A percentile compares a stretch with the other conserved stretches of the same genome.
Evolutionary conservation across 1,140 invertebrate species (phyloP).

Genomic region (Lysiphlebus fabarum): DNA sequence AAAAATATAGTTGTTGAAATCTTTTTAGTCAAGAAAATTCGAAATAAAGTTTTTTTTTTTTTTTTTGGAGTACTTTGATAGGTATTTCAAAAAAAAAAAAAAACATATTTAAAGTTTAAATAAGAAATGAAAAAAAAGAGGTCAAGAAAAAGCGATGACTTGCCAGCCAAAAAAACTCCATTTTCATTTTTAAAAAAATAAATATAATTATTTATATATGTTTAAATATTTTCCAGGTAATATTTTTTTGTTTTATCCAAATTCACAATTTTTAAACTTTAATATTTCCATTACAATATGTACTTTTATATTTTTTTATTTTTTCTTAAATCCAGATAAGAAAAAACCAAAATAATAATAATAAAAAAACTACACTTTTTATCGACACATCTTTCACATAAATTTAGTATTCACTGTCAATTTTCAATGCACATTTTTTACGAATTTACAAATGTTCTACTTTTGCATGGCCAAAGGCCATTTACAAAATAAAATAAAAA

Average conservation of each 20-base stretch:
- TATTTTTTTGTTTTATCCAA: neutral
- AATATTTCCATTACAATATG: neutral
- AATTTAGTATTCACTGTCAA: too few relatives aligned
- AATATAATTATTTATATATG: neutral
- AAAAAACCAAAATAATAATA: too few relatives aligned
- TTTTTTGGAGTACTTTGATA: neutral
- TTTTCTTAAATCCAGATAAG: too few relatives aligned
- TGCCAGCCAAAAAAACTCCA: conserved; percentile 16
- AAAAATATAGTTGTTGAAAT: neutral
- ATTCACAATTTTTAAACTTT: conserved; percentile 3
- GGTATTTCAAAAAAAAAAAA: too few relatives aligned
- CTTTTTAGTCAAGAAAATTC: neutral
- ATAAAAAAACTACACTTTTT: too few relatives aligned
- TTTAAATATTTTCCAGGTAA: too few relatives aligned
- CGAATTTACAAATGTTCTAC: too few relatives aligned
- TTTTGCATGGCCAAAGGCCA: too few relatives aligned
- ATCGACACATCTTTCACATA: too few relatives aligned
- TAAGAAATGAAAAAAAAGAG: neutral
- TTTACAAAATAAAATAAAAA: too few relatives aligned
- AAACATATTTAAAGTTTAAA: conserved; percentile 4
- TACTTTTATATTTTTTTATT: too few relatives aligned
- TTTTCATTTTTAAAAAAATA: conserved; percentile 4
- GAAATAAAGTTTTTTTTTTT: conserved; percentile 10
- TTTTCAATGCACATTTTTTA: too few relatives aligned
- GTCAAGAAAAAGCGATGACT: conserved; percentile 16